Conservation (phyloP, 2,113 vertebrate species). For the Beaufortia kweichowensis region DNA sequence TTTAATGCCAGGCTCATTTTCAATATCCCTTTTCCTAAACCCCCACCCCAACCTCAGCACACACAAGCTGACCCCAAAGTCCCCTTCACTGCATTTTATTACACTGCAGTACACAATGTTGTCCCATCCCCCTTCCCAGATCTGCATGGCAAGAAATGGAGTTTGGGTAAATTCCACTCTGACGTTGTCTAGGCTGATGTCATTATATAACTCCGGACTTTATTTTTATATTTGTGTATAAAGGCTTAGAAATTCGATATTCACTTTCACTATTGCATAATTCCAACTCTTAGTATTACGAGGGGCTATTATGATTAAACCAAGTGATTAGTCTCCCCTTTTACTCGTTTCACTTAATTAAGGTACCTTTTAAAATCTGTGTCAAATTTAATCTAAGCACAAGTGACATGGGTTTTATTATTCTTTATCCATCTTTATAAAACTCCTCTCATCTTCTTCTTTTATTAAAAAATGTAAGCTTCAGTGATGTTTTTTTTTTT, state of each 20-base stretch:
- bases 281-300: too few species aligned
- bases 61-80: slow-evolving; percentile 28
- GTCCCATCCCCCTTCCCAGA: slow-evolving; percentile 25
- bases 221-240: not conserved
- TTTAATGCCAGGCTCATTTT: slow-evolving; percentile 34
- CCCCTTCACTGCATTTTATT: slow-evolving; percentile 24
- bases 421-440: not conserved
- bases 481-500: not conserved
- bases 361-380: too few species aligned
- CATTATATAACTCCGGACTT: slow-evolving; percentile 27
- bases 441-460: not conserved
- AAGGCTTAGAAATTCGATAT: too few species aligned
- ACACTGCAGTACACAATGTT: slow-evolving; percentile 20
- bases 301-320: too few species aligned
- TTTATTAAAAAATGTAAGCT: not conserved
- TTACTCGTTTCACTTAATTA: too few species aligned
- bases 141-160: slow-evolving; percentile 23
- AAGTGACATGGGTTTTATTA: slow-evolving; percentile 13
- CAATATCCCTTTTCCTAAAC: not conserved
- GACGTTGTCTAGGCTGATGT: slow-evolving; percentile 43
- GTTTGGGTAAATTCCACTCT: slow-evolving; percentile 56
- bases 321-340: too few species aligned
- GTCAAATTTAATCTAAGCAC: slow-evolving; percentile 6
- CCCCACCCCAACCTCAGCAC: slow-evolving; percentile 24
- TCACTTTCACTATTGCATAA: too few species aligned